Evolutionary conservation across 2,888 invertebrate species (phyloP).

Genomic region (Metallyticus violacea): DNA sequence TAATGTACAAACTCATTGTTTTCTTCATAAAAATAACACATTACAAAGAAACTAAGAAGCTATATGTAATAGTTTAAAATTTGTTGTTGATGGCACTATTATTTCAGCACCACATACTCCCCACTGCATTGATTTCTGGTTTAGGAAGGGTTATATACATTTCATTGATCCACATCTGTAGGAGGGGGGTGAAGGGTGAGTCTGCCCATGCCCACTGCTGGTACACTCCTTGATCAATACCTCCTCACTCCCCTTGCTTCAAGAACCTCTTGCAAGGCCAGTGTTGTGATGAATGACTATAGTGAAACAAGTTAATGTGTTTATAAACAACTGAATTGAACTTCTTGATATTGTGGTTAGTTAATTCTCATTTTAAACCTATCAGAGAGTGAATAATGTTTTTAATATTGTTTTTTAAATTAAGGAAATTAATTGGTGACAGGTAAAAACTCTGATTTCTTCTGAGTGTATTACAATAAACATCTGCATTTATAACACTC

Average conservation of each 20-base stretch:
- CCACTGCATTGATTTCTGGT: constrained; percentile 23
- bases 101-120: background rate
- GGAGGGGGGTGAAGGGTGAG: background rate
- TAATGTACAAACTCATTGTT: background rate
- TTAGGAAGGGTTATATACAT: constrained; percentile 20
- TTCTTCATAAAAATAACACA: background rate
- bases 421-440: no score
- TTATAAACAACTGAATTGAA: no score
- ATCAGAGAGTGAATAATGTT: no score
- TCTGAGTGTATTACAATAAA: no score
- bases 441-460: no score
- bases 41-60: background rate
- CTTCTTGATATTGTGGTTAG: no score
- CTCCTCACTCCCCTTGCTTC: background rate
- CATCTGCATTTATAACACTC: no score
- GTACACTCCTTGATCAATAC: constrained; percentile 24
- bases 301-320: no score
- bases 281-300: no score
- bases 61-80: background rate
- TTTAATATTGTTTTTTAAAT: no score
- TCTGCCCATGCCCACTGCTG: background rate
- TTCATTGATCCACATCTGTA: constrained; percentile 25
- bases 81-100: background rate
- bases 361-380: no score
- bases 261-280: no score